These are phyloP conservation scores for Palythoa heliodiscus DNA, from an alignment of 92 coral and sea anemone genomes.

Conservation along the genomic window DNA sequence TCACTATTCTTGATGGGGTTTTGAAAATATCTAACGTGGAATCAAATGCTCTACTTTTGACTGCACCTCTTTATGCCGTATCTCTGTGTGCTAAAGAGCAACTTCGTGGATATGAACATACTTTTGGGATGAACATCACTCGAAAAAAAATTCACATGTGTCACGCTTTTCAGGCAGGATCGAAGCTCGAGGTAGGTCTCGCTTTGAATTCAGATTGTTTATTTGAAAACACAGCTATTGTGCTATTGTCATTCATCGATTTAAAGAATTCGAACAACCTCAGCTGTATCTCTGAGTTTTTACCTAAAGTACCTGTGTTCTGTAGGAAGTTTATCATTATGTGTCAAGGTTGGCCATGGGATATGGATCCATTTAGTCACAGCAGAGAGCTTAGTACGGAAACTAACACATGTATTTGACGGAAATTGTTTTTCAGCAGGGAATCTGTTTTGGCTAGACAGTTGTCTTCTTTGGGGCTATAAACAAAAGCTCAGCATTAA, in stretches of 20 bases:
- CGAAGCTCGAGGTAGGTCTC: conserved; percentile 90
- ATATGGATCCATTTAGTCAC: not conserved
- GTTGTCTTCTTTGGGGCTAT: not conserved
- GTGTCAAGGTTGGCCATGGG: not conserved
- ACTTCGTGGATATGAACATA: conserved; percentile 88
- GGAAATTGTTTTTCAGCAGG: conserved; percentile 34
- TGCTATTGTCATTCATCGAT: conserved; percentile 4
- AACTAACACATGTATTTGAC: not conserved
- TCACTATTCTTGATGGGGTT: conserved; percentile 90
- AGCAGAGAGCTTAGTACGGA: not conserved
- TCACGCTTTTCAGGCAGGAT: conserved; percentile 96
- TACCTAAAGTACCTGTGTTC: not conserved
- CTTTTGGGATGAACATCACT: conserved; percentile 92
- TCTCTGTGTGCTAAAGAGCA: conserved; percentile 97
- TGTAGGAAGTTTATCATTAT: not conserved
- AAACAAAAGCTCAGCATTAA: not conserved
- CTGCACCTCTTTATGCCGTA: conserved; percentile 95
- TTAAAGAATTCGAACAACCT: conserved; percentile 1
- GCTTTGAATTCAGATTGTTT: conserved; percentile 31
- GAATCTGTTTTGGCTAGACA: not conserved
- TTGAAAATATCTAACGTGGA: conserved; percentile 79
- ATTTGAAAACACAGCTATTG: conserved; percentile 12
- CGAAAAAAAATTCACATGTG: conserved; percentile 92
- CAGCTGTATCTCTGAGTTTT: not conserved
- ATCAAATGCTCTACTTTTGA: conserved; percentile 82